Base-by-base conservation (phyloP, 2,888 invertebrate species). In the Pristionchus maxplancki region DNA sequence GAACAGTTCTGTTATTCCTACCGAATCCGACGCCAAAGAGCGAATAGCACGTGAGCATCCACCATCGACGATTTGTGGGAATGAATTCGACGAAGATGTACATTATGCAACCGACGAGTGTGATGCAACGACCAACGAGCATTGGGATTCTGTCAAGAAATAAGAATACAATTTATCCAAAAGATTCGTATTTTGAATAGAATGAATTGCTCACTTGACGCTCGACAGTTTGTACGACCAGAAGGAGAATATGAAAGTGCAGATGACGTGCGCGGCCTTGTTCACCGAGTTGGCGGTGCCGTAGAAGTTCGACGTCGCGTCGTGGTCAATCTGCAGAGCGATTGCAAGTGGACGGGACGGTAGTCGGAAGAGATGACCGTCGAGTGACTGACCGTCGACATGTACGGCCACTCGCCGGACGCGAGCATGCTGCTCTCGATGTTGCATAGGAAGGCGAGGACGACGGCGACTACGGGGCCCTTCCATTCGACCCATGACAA, bases 291-390 rank as follows among this genome's bases (percentile, higher is more conserved):
- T 89, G 44, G 90, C 90, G n/a, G 89, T 62, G 17, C 92, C 92
- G 86, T 91, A 91, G 87, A 92, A 92, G 71, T 88, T 89, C 0
- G 91, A 89, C 11, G 91, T 90, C 15, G 92, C 90, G 28, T 90
- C 84, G 9, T 74, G 86, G 88, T 92, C 92, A 40, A 92, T 91
- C 92, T 92, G 83, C n/a, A n/a, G n/a, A n/a, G n/a, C n/a, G n/a
- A n/a, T n/a, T n/a, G n/a, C n/a, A n/a, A n/a, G n/a, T n/a, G n/a
- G n/a, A n/a, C n/a, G n/a, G n/a, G n/a, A n/a, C n/a, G n/a, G n/a
- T n/a, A n/a, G n/a, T n/a, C n/a, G n/a, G n/a, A n/a, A n/a, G n/a
- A n/a, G n/a, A n/a, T n/a, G n/a, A n/a, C n/a, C n/a, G n/a, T n/a
- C n/a, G n/a, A n/a, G n/a, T n/a, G n/a, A n/a, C n/a, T n/a, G n/a